These are phyloP conservation scores for Drosophila anomelani DNA, from an alignment of 2,888 invertebrate species.

Conservation along the genomic window DNA sequence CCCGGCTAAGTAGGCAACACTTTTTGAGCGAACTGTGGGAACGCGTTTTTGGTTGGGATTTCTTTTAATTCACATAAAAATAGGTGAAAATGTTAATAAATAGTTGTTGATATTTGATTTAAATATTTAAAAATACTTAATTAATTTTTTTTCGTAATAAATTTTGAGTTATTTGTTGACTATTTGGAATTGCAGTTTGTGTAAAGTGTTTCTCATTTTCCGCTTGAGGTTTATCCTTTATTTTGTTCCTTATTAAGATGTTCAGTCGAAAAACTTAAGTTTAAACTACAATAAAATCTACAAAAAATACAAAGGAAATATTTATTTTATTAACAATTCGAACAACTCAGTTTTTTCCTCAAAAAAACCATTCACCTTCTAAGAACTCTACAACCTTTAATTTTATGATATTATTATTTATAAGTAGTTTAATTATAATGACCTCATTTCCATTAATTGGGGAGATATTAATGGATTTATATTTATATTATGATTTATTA, in stretches of 20 bases:
- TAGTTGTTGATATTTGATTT: background rate
- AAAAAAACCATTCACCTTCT: background rate
- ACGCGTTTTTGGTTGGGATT: background rate
- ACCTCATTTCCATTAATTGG: background rate
- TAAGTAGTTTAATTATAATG: background rate
- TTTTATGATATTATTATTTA: background rate
- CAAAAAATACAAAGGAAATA: background rate
- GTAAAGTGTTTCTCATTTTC: background rate
- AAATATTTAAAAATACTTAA: too few relatives aligned
- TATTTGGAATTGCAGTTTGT: background rate
- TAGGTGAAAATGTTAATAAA: too few relatives aligned
- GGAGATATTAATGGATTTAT: background rate
- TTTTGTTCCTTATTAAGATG: too few relatives aligned
- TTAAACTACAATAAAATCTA: background rate
- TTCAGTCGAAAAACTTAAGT: too few relatives aligned
- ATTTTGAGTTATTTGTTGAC: too few relatives aligned
- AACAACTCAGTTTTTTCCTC: background rate
- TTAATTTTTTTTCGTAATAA: too few relatives aligned
- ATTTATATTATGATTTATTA: background rate
- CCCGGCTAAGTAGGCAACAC: conserved; percentile 49
- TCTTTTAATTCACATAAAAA: too few relatives aligned
- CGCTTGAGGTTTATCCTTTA: background rate
- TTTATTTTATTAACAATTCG: background rate
- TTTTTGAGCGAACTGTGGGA: conserved; percentile 7
- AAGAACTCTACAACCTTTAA: too few relatives aligned